Percentiles rank a stretch among this genome's conserved stretches.
phyloP scores from a whole-genome alignment of 2,888 invertebrate species.

The Drosophila phalerata region DNA sequence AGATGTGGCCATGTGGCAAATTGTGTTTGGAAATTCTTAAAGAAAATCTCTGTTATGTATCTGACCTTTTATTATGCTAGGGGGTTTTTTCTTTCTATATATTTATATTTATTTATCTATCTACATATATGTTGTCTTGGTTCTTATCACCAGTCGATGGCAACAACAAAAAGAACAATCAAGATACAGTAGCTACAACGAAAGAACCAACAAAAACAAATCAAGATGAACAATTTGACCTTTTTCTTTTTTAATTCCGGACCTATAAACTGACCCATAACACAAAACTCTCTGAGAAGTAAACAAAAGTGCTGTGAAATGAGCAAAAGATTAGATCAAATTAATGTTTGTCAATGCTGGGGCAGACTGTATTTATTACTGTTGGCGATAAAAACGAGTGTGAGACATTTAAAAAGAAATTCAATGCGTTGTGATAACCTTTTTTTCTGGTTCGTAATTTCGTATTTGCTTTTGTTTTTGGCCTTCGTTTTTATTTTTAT shows the following conservation, averaged over 20 bases:
- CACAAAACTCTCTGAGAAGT: conserved; percentile 20
- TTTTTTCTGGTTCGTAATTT: conserved; percentile 47
- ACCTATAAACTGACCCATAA: conserved; percentile 72
- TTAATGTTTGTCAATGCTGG: conserved; percentile 20
- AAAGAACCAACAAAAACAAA: conserved; percentile 11
- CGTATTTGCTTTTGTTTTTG: conserved; percentile 42
- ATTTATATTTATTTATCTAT: conserved; percentile 40
- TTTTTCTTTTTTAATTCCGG: conserved; percentile 68
- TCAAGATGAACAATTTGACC: conserved; percentile 67
- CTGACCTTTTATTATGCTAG: conserved; percentile 59
- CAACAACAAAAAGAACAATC: conserved; percentile 14
- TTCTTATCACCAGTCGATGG: conserved; percentile 12
- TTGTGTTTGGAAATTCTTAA: conserved; percentile 17
- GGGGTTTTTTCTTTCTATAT: conserved; percentile 22
- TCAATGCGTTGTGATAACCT: conserved; percentile 70
- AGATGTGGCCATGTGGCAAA: conserved; percentile 52
- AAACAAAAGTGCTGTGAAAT: conserved; percentile 31
- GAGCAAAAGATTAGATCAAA: conserved; percentile 8
- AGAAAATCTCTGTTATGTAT: conserved; percentile 15
- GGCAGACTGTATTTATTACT: conserved; percentile 48
- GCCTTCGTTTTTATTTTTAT: conserved; percentile 25
- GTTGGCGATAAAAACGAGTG: conserved; percentile 52
- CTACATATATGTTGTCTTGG: conserved; percentile 15
- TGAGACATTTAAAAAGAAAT: conserved; percentile 62
- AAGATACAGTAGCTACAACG: conserved; percentile 43